phyloP scores from a whole-genome alignment of 2,797 vertebrate species.

The Rhinoraja longicauda region DNA sequence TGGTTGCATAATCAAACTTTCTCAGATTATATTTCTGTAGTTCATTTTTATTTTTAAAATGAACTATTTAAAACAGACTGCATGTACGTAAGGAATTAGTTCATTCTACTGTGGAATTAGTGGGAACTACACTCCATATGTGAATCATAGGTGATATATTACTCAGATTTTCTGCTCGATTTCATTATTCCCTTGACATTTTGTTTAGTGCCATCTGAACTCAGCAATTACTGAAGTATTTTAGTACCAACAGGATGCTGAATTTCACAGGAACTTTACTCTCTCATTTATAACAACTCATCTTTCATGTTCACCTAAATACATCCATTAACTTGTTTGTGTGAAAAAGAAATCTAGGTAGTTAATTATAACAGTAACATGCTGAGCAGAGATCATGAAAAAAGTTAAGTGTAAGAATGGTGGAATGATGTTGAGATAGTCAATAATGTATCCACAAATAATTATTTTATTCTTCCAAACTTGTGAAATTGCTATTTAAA shows the following conservation, averaged over 20 bases:
- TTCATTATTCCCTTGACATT: neutral
- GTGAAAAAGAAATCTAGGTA: neutral
- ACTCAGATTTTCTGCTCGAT: neutral
- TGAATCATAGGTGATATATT: neutral
- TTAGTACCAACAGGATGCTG: neutral
- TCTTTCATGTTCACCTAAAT: neutral
- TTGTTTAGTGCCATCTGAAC: neutral
- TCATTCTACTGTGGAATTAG: slow-evolving; percentile 7
- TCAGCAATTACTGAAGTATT: neutral
- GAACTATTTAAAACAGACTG: neutral
- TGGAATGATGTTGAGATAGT: neutral
- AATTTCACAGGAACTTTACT: neutral
- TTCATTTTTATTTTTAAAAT: neutral
- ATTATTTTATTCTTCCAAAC: neutral
- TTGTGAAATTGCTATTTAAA: no score
- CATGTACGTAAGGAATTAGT: neutral
- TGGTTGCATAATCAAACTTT: neutral
- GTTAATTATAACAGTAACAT: neutral
- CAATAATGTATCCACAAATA: neutral
- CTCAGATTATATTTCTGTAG: neutral
- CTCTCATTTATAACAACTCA: neutral
- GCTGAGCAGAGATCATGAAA: neutral
- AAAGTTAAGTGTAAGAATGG: neutral
- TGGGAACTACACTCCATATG: neutral
- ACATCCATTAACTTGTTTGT: neutral